Percentiles rank a stretch among this genome's conserved stretches.
phyloP scores from a whole-genome alignment of 2,888 invertebrate genomes.

The Melolontha melolontha region DNA sequence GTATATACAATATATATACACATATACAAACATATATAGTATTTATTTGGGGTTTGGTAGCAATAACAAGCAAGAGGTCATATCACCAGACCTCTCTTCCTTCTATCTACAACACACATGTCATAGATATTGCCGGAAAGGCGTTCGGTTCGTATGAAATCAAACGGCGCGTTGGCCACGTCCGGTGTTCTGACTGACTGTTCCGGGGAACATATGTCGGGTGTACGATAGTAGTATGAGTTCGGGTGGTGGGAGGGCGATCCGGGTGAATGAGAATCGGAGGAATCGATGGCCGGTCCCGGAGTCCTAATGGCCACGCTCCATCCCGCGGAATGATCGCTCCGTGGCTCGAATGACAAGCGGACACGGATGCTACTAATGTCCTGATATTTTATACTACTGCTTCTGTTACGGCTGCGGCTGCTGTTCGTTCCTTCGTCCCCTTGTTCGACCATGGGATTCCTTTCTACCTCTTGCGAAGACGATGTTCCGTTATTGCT shows the following conservation, averaged over 20 bases:
- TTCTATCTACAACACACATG: constrained; percentile 44
- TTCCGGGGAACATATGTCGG: constrained; percentile 57
- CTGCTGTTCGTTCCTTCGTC: constrained; percentile 3
- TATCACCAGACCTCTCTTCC: constrained; percentile 11
- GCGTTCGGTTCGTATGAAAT: constrained; percentile 53
- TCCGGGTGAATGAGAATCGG: constrained; percentile 44
- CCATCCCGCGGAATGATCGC: constrained; percentile 60
- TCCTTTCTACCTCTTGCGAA: constrained; percentile 9
- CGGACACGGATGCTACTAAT: constrained; percentile 61
- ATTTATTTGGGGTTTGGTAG: constrained; percentile 27
- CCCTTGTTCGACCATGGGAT: constrained; percentile 23
- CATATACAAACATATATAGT: background rate
- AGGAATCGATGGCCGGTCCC: constrained; percentile 57
- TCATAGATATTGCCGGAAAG: constrained; percentile 55
- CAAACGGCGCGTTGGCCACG: constrained; percentile 54
- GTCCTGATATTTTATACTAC: constrained; percentile 48
- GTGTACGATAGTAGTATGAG: background rate
- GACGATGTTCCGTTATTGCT: constrained; percentile 14
- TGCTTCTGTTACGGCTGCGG: constrained; percentile 19
- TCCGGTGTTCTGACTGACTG: constrained; percentile 55
- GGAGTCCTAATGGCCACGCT: constrained; percentile 61
- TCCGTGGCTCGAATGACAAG: constrained; percentile 63
- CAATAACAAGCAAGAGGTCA: no score
- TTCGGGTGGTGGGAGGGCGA: constrained; percentile 12
- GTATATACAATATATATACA: constrained; percentile 1